These are phyloP conservation scores for Augochlorella aurata DNA, from an alignment of 2,888 invertebrate genomes.

Conservation along the genomic window DNA sequence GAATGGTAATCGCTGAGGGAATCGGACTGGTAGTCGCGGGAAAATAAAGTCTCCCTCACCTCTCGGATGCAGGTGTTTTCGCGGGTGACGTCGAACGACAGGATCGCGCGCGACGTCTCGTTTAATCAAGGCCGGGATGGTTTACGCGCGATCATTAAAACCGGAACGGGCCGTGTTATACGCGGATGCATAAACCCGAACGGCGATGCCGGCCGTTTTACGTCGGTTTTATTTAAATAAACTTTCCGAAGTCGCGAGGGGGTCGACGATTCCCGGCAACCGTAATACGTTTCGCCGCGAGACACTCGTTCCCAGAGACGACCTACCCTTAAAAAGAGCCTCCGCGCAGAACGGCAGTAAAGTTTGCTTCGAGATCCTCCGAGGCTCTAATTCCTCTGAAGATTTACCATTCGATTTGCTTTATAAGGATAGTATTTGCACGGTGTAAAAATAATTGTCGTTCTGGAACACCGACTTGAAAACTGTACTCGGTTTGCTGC, in stretches of 20 bases:
- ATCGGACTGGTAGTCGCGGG: neutral
- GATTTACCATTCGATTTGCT: neutral
- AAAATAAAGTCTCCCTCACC: neutral
- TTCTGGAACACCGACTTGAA: neutral
- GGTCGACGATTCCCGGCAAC: constrained; percentile 6
- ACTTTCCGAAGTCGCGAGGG: constrained; percentile 60
- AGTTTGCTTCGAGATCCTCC: neutral
- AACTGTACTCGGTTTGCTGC: no score
- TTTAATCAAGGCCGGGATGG: constrained; percentile 81
- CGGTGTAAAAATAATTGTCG: neutral
- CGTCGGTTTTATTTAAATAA: constrained; percentile 81
- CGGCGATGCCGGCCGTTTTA: constrained; percentile 79
- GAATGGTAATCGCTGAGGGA: neutral
- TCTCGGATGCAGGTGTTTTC: constrained; percentile 30
- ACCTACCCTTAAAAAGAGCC: neutral
- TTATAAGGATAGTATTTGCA: neutral
- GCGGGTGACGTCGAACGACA: constrained; percentile 44
- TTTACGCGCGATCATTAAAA: constrained; percentile 80
- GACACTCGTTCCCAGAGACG: constrained; percentile 9
- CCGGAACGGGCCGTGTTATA: constrained; percentile 79
- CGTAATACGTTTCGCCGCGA: constrained; percentile 24
- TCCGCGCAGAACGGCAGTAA: constrained; percentile 9
- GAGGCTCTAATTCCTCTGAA: constrained; percentile 8
- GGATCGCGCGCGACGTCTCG: constrained; percentile 63
- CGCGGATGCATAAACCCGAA: constrained; percentile 80